Conservation (phyloP, 2,113 vertebrate species). For the Rhagologus leucostigma region DNA sequence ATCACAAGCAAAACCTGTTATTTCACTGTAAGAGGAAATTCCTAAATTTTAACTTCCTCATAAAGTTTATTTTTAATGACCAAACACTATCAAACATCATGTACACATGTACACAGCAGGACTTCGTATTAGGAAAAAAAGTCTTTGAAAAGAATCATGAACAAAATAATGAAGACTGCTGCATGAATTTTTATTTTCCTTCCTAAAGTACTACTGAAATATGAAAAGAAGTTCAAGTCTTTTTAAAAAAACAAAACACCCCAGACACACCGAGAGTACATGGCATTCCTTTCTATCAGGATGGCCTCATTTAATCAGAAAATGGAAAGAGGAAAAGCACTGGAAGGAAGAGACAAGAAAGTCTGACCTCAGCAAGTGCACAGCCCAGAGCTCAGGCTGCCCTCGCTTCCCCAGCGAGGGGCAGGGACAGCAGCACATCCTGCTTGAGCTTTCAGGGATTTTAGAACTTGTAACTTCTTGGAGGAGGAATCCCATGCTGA, state of each 20-base stretch:
- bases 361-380: neutral
- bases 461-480: neutral
- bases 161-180: neutral
- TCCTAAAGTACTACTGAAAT: neutral
- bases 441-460: neutral
- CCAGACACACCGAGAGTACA: neutral
- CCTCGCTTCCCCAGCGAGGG: rapidly evolving
- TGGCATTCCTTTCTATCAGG: neutral
- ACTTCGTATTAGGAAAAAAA: neutral
- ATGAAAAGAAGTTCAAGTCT: neutral
- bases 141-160: neutral
- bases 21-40: neutral
- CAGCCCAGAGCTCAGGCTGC: neutral
- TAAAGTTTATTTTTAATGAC: neutral
- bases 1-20: neutral
- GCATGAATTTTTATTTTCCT: neutral
- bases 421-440: neutral
- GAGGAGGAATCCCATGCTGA: neutral
- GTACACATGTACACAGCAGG: neutral
- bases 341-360: neutral
- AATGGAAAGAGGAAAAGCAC: neutral
- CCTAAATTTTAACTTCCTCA: neutral
- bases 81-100: neutral
- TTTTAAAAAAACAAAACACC: neutral
- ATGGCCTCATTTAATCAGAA: neutral